A percentile compares a stretch with the other conserved stretches of the same genome.
These are phyloP conservation scores for Pheosia tremula DNA, from an alignment of 2,888 invertebrate species.

Conservation along the genomic window DNA sequence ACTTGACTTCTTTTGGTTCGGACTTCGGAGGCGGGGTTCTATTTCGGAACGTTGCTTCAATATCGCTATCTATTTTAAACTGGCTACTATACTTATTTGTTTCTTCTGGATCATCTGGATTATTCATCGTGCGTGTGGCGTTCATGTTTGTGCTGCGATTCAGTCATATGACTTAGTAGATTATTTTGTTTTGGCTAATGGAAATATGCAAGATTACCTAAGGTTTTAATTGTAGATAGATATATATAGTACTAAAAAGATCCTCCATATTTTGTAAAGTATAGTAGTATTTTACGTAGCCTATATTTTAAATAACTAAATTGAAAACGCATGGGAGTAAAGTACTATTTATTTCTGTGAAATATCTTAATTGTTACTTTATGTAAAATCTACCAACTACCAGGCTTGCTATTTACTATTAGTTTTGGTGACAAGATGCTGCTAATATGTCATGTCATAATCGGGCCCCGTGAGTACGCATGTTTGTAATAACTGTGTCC, in stretches of 20 bases:
- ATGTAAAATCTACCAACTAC: background rate
- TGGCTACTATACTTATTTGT: constrained; percentile 56
- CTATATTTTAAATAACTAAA: too few species aligned
- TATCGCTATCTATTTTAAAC: constrained; percentile 74
- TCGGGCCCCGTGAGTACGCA: constrained; percentile 40
- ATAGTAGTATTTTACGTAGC: too few species aligned
- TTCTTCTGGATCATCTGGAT: constrained; percentile 49
- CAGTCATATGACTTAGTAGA: constrained; percentile 35
- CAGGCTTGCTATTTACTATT: background rate
- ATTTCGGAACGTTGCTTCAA: constrained; percentile 76
- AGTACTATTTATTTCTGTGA: too few species aligned
- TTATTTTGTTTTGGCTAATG: background rate
- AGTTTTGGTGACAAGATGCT: constrained; percentile 13
- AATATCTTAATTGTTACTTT: background rate
- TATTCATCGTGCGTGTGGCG: constrained; percentile 50
- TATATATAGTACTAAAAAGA: too few species aligned
- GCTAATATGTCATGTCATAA: constrained; percentile 41
- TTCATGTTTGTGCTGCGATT: constrained; percentile 32
- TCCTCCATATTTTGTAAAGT: too few species aligned
- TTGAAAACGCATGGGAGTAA: too few species aligned
- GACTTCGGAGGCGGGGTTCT: constrained; percentile 80
- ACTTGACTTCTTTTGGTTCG: constrained; percentile 83
- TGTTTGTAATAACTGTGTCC: constrained; percentile 39
- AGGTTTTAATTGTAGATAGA: too few species aligned
- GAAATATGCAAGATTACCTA: background rate